These are phyloP conservation scores for Camponotus fellah DNA, from an alignment of 2,888 invertebrate genomes.

Conservation along the genomic window DNA sequence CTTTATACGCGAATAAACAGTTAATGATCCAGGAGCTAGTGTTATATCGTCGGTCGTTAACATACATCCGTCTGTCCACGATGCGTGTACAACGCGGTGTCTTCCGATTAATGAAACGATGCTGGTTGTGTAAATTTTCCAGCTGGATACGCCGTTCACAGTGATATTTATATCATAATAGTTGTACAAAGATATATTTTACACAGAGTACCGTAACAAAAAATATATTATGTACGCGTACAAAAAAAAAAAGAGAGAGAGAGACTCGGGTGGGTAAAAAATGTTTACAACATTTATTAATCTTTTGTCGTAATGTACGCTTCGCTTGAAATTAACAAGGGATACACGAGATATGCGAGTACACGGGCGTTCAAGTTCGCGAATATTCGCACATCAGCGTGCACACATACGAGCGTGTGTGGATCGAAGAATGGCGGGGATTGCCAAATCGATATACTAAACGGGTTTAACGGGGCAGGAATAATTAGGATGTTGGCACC, in stretches of 20 bases:
- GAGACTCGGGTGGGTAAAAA: background rate
- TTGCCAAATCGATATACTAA: constrained; percentile 83
- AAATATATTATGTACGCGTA: background rate
- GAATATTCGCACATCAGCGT: constrained; percentile 5
- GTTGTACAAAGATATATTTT: background rate
- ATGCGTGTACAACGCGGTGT: constrained; percentile 39
- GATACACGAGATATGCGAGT: background rate
- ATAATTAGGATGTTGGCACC: constrained; percentile 84
- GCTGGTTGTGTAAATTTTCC: constrained; percentile 57
- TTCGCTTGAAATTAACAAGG: background rate
- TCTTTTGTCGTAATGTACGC: background rate
- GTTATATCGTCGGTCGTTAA: constrained; percentile 61
- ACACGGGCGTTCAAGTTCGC: constrained; percentile 2
- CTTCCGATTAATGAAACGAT: constrained; percentile 59
- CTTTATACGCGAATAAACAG: constrained; percentile 47
- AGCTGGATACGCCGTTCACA: constrained; percentile 34
- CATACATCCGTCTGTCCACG: constrained; percentile 49
- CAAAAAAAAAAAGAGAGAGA: background rate
- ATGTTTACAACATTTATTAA: background rate
- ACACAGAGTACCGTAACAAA: background rate
- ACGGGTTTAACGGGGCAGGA: constrained; percentile 83
- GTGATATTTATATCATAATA: constrained; percentile 20
- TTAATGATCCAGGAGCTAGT: constrained; percentile 53
- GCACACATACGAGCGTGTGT: background rate
- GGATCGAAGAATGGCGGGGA: constrained; percentile 76